These are phyloP conservation scores for Pelecanus crispus DNA, from an alignment of 2,113 vertebrate species.

Conservation along the genomic window DNA sequence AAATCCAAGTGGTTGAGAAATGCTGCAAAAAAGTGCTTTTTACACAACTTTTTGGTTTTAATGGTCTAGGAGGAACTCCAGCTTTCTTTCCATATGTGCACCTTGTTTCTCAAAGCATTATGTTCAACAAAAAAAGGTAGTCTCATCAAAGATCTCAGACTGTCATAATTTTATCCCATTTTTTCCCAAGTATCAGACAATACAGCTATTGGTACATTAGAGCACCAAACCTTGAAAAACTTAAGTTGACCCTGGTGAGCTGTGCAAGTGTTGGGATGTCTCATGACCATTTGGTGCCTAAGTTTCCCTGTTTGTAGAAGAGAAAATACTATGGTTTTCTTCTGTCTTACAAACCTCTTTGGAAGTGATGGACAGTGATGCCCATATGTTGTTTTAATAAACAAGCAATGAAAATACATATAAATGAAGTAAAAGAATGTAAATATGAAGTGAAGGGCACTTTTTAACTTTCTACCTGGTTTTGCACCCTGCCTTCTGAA, in stretches of 20 bases:
- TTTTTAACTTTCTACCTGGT: neutral
- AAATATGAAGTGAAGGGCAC: neutral
- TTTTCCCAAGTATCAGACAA: neutral
- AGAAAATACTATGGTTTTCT: neutral
- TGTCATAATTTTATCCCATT: neutral
- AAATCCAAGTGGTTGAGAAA: neutral
- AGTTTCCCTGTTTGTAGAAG: neutral
- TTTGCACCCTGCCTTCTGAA: neutral
- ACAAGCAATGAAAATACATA: neutral
- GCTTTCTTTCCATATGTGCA: neutral
- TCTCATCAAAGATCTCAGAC: neutral
- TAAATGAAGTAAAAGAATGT: neutral
- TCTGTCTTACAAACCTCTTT: neutral
- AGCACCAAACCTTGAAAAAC: neutral
- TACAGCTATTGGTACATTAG: neutral
- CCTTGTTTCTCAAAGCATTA: neutral
- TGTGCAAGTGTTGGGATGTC: neutral
- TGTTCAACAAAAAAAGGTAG: neutral
- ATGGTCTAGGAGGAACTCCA: neutral
- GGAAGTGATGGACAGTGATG: neutral
- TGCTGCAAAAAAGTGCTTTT: neutral
- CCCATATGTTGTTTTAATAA: neutral
- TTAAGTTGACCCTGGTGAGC: neutral
- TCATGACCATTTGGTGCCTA: neutral
- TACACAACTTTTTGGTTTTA: neutral